Base-by-base conservation (phyloP, 2,113 vertebrate species). In the Cyanoderma ruficeps region DNA sequence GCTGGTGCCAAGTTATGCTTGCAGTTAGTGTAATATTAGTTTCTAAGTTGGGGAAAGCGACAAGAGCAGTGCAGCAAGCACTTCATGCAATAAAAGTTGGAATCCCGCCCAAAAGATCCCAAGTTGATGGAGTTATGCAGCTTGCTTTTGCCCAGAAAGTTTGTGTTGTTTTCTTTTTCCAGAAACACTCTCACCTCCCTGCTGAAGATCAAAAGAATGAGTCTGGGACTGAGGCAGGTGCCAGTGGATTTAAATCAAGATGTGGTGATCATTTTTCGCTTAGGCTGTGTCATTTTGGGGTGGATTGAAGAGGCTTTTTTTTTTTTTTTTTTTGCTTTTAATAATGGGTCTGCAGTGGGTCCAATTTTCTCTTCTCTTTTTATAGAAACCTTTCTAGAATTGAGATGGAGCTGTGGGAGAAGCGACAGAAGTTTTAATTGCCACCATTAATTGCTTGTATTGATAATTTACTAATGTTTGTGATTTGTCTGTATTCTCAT, bases 1-100 rank as follows among this genome's bases (percentile, higher is more conserved):
- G 41, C 33, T 74, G 24, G 4, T 74, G 31, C 18, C 10, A 56
- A 44, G 23, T 9, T 28, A 2, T 35, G 30, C 6, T 15, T 11
- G 18, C 10, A 35, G 13, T 27, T 57, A 16, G 8, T 16, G 13
- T 57, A 21, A 44, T 44, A 15, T 6, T n/a, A 44, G 23, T 21
- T 21, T 28, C 9, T n/a, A 44, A 46, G 8, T 6, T 22, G 31
- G 13, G 24, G 23, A n/a, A 50, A 77, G 35, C 57, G 41, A 33
- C 35, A 39, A 15, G 30, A 63, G 17, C 35, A 50, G n/a, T 31
- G 56, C 27, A 60, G 20, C 5, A 24, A 49, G 25, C 15, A 39
- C 9, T 49, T 31, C 16, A 61, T 0, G 0, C 13, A 21, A 10
- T 33, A 4, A 3, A 21, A 21, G 28, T 16, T 20, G 33, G 17